Percentiles rank a stretch among this genome's conserved stretches.
Conservation (phyloP, 2,113 vertebrate species). For the Chloropsis hardwickii region DNA sequence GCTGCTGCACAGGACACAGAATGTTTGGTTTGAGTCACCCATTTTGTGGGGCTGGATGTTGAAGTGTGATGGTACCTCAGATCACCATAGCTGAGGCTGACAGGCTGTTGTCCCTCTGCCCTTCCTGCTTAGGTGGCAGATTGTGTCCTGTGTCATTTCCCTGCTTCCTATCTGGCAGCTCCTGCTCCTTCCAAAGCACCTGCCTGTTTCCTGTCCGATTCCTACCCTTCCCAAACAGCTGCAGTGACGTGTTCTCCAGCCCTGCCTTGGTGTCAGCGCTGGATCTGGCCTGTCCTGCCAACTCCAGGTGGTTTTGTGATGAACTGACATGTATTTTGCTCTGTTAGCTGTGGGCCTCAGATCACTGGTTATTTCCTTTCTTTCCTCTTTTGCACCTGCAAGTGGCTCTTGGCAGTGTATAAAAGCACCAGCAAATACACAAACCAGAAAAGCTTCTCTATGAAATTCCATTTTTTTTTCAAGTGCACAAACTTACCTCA, state of each 20-base stretch:
- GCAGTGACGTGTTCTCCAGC: not conserved
- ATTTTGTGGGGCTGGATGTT: not conserved
- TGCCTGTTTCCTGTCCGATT: not conserved
- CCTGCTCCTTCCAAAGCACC: not conserved
- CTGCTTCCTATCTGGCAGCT: not conserved
- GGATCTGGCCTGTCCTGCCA: not conserved
- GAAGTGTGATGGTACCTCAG: not conserved
- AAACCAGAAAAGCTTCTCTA: not conserved
- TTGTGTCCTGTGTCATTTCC: not conserved
- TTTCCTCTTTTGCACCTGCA: conserved; percentile 41
- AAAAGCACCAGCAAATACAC: not conserved
- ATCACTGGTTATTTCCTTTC: not conserved
- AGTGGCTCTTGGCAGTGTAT: not conserved
- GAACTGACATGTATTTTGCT: not conserved
- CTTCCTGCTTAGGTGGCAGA: not conserved
- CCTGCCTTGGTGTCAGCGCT: not conserved
- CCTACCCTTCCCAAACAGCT: not conserved
- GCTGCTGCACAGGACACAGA: not conserved
- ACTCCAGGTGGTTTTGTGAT: not conserved
- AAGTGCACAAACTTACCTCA: not conserved
- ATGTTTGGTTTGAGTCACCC: not conserved
- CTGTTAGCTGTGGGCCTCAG: not conserved
- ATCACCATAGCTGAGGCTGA: not conserved
- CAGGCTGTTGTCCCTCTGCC: not conserved
- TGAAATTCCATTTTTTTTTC: not conserved